These are phyloP conservation scores for Macquaria ambigua DNA, from an alignment of 2,113 vertebrate species.

Conservation along the genomic window DNA sequence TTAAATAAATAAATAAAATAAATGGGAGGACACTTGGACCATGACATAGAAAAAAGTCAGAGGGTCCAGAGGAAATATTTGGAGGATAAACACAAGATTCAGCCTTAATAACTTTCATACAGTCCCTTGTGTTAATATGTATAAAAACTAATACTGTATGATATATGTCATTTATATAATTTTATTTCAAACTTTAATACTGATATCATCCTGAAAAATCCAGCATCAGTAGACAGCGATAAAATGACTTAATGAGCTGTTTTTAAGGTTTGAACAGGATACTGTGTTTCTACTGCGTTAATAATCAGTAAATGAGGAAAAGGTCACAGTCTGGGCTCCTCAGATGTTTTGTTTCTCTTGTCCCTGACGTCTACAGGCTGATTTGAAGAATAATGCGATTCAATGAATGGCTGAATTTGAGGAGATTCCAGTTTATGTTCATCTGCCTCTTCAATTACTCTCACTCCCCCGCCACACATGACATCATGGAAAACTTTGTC, in stretches of 20 bases:
- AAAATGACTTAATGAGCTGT: background rate
- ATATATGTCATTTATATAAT: background rate
- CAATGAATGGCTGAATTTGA: slow-evolving; percentile 66
- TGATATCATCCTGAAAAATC: background rate
- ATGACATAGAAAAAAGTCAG: background rate
- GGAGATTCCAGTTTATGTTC: slow-evolving; percentile 78
- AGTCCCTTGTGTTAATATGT: background rate
- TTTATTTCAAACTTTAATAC: background rate
- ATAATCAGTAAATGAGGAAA: slow-evolving; percentile 31
- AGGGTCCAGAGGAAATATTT: background rate
- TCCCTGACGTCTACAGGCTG: slow-evolving; percentile 17
- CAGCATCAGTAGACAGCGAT: background rate
- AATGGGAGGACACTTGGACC: background rate
- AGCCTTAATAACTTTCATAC: background rate
- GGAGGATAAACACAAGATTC: background rate
- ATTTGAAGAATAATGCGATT: slow-evolving; percentile 48
- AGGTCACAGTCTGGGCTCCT: slow-evolving; percentile 33
- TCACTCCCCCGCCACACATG: slow-evolving; percentile 75
- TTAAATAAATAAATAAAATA: background rate
- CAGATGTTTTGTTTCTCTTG: slow-evolving; percentile 39
- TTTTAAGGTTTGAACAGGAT: background rate
- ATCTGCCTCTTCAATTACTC: slow-evolving; percentile 74
- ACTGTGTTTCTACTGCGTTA: slow-evolving; percentile 15
- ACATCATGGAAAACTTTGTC: slow-evolving; percentile 87
- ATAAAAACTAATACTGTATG: background rate